A percentile compares a stretch with the other conserved stretches of the same genome.
phyloP scores from a whole-genome alignment of 2,888 invertebrate genomes.

The Parnassius mnemosyne region DNA sequence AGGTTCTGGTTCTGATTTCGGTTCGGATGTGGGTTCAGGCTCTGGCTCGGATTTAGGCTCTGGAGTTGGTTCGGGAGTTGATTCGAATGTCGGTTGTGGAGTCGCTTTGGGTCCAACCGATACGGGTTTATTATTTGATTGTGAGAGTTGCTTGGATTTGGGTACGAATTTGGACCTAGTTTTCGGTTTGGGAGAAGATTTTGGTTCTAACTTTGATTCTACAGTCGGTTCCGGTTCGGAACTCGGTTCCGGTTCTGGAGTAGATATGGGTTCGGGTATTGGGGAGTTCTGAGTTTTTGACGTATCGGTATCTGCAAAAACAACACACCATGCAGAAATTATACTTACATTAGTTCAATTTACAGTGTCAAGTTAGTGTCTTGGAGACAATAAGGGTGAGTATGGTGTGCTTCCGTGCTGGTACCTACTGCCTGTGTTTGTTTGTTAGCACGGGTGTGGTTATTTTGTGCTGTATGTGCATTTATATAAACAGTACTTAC shows the following conservation, averaged over 20 bases:
- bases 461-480: slow-evolving; percentile 30
- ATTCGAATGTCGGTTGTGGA: slow-evolving; percentile 56
- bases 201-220: slow-evolving; percentile 57
- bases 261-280: slow-evolving; percentile 35
- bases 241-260: slow-evolving; percentile 51
- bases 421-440: slow-evolving; percentile 31
- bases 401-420: slow-evolving; percentile 23
- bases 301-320: slow-evolving; percentile 74
- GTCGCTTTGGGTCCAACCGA: slow-evolving; percentile 61
- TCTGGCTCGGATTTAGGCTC: slow-evolving; percentile 53
- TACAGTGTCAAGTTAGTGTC: slow-evolving; percentile 2
- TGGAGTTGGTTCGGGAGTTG: slow-evolving; percentile 62
- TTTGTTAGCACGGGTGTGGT: slow-evolving; percentile 38
- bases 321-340: slow-evolving; percentile 67
- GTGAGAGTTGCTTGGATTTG: slow-evolving; percentile 57
- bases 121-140: slow-evolving; percentile 58
- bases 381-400: slow-evolving; percentile 19
- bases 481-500: slow-evolving; percentile 31
- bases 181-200: slow-evolving; percentile 43
- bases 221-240: slow-evolving; percentile 41
- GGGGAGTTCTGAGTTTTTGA: slow-evolving; percentile 55
- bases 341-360: slow-evolving; percentile 28
- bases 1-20: slow-evolving; percentile 44
- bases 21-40: slow-evolving; percentile 53
- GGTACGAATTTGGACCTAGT: slow-evolving; percentile 48